Evolutionary conservation across 2,113 vertebrate species (phyloP).

Genomic region (Rana temporaria): DNA sequence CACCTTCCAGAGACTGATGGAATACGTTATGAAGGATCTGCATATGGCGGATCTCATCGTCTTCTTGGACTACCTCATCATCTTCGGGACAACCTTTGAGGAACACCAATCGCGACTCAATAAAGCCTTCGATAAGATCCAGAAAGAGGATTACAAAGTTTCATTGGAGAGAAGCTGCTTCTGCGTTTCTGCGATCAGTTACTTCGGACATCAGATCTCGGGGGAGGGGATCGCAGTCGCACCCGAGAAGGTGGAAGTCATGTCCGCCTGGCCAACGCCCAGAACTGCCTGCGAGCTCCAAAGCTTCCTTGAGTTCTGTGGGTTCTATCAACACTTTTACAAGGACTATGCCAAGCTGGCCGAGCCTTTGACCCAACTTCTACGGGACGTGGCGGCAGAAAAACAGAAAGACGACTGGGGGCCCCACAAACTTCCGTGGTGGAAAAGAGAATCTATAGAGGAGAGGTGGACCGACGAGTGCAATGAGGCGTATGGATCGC

Average conservation of each 20-base stretch:
- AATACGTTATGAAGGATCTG: neutral
- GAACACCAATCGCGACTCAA: accelerated
- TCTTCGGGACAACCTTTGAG: neutral
- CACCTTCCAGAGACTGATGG: neutral
- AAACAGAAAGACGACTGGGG: neutral
- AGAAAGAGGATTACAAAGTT: neutral
- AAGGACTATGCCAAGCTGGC: neutral
- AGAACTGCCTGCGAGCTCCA: neutral
- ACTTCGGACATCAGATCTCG: neutral
- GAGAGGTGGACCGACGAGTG: neutral
- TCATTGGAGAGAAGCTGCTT: neutral
- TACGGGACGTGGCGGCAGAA: neutral
- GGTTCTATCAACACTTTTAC: conserved; percentile 1
- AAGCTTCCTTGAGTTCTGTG: neutral
- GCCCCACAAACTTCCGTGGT: neutral
- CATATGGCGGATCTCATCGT: neutral
- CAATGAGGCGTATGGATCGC: neutral
- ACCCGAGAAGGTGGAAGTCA: neutral
- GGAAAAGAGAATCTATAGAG: conserved; percentile 8
- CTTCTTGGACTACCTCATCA: neutral
- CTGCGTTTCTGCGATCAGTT: neutral
- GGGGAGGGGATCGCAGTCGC: neutral
- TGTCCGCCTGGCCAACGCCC: neutral
- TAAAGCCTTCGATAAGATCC: accelerated
- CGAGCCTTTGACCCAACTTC: neutral